These are phyloP conservation scores for Unio delphinus DNA, from an alignment of 2,888 invertebrate genomes.

Conservation along the genomic window DNA sequence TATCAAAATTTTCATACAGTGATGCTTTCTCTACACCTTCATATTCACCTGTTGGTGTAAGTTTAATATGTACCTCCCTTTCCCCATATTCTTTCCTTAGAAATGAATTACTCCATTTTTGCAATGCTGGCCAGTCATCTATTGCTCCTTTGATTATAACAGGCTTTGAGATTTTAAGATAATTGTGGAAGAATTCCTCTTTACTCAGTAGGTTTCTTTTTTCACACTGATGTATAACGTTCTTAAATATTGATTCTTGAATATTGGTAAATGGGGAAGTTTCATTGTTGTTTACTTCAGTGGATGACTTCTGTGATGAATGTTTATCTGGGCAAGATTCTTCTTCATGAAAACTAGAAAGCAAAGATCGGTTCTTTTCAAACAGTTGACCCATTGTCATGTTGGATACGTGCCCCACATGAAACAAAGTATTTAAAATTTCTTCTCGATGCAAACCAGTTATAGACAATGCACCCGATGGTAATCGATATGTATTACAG, in stretches of 20 bases:
- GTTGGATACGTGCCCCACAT: constrained; percentile 36
- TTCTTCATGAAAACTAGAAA: not conserved
- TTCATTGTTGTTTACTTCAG: not conserved
- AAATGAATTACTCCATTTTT: constrained; percentile 63
- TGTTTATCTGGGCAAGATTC: not conserved
- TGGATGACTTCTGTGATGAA: not conserved
- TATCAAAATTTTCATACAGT: constrained; percentile 57
- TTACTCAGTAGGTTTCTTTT: constrained; percentile 38
- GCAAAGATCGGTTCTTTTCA: not conserved
- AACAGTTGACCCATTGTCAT: constrained; percentile 25
- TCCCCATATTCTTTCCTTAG: constrained; percentile 51
- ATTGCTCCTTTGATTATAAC: constrained; percentile 60
- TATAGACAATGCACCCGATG: constrained; percentile 40
- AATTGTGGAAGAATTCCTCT: constrained; percentile 59
- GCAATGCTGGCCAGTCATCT: constrained; percentile 57
- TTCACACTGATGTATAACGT: constrained; percentile 40
- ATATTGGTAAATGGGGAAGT: no score
- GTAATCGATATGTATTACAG: constrained; percentile 50
- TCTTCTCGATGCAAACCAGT: constrained; percentile 54
- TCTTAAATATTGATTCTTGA: no score
- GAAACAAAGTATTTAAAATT: constrained; percentile 53
- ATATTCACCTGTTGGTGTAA: constrained; percentile 63
- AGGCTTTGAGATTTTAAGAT: constrained; percentile 62
- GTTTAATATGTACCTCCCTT: constrained; percentile 59
- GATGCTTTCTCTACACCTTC: constrained; percentile 65